Evolutionary conservation across 2,113 vertebrate genomes (phyloP), one percentile per base, ranked within the genome.

Genomic region (Tupaia chinensis): DNA sequence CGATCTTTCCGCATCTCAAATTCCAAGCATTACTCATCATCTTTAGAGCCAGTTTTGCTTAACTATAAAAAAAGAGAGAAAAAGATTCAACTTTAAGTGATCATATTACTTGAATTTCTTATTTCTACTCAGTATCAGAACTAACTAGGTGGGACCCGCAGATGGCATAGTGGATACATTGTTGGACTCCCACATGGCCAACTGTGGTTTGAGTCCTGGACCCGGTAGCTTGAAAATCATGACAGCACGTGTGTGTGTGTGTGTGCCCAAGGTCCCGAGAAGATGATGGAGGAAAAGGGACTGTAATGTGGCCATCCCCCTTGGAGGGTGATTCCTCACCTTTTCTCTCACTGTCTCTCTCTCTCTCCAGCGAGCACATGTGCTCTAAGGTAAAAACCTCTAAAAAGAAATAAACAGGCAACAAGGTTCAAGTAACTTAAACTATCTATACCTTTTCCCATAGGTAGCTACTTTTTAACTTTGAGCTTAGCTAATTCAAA

Each of bases 21-120:
- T 95, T 85, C 97, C 97, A 74, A 83, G 87, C 0, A 79, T 95
- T 99, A 99, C 81, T 99, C 99, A 13, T 99, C 99, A 72, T 99
- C 99, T 98, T 99, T 99, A 95, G 99, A 99, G 98, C 99, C 99
- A 7, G 99, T 99, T 99, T 99, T 99, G 98, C 99, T 99, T 96
- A 99, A 98, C 99, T 99, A 98, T 56, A 98, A 98, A 94, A 97
- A 97, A 98, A 96, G 83, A 98, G 96, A 97, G 95, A 97, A 97
- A 98, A 97, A 97, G 89, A 89, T 70, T 96, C 92, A 98, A 92
- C 34, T 96, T 96, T 83, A 98, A 92, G 89, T 19, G 56, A 60
- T 34, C 53, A 66, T 83, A 95, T 78, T 95, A 96, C 94, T 92
- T 96, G 20, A 96, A 78, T 95, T 23, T 90, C 82, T 92, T 96